These are phyloP conservation scores for Macropus fuliginosus DNA, from an alignment of 2,797 vertebrate genomes.

Conservation along the genomic window DNA sequence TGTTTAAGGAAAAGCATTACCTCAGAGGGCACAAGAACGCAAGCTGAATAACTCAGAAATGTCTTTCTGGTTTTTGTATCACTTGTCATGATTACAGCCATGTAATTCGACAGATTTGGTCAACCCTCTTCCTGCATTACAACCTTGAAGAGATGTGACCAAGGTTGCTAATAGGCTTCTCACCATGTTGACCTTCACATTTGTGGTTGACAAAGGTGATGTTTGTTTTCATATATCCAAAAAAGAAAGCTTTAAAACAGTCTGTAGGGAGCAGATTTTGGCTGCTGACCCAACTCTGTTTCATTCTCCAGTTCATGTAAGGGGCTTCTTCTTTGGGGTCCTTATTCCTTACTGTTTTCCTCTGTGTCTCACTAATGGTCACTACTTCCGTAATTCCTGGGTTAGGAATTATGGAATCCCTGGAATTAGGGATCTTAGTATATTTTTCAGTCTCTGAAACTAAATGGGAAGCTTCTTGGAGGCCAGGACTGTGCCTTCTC, in stretches of 20 bases:
- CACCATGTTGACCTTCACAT: neutral
- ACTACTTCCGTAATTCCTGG: neutral
- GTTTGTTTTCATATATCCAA: neutral
- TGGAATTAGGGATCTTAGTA: neutral
- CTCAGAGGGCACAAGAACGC: conserved; percentile 45
- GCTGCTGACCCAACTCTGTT: neutral
- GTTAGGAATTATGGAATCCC: neutral
- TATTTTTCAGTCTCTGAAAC: neutral
- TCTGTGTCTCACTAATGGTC: neutral
- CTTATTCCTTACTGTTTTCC: neutral
- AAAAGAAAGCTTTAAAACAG: neutral
- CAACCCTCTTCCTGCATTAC: neutral
- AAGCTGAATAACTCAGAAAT: conserved; percentile 63
- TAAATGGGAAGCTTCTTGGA: neutral
- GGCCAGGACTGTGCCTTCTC: neutral
- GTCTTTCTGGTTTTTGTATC: conserved; percentile 60
- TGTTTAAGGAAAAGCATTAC: conserved; percentile 53
- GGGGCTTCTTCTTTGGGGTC: neutral
- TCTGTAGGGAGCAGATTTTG: neutral
- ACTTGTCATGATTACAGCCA: conserved; percentile 59
- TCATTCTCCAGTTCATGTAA: neutral
- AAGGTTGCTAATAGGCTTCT: neutral
- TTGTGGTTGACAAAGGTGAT: neutral
- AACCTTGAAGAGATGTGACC: neutral
- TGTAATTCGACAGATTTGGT: neutral